Evolutionary conservation across 2,888 invertebrate genomes (phyloP).

Genomic region (Mayetiola destructor): DNA sequence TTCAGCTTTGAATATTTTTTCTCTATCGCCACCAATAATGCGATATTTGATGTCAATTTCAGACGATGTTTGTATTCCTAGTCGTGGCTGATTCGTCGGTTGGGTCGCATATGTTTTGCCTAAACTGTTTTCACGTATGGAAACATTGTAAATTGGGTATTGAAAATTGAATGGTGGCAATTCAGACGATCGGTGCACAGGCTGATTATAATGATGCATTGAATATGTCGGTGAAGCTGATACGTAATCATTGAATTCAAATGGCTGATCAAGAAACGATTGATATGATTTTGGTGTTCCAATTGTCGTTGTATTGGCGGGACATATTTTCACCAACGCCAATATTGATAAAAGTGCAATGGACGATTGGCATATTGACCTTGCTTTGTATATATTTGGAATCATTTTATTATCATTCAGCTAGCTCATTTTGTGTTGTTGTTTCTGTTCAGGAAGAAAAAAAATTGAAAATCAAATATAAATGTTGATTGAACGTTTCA

Average conservation of each 20-base stretch:
- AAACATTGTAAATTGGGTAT: slow-evolving; percentile 64
- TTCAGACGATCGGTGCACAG: not conserved
- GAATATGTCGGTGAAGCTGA: not conserved
- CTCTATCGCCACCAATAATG: slow-evolving; percentile 74
- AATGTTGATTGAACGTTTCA: not conserved
- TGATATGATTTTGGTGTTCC: not conserved
- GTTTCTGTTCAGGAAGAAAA: not conserved
- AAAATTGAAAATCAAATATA: not conserved
- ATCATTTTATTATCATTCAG: slow-evolving; percentile 13
- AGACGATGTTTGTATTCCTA: slow-evolving; percentile 55
- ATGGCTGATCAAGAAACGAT: not conserved
- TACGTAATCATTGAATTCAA: not conserved
- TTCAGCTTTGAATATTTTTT: slow-evolving; percentile 86
- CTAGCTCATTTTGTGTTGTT: slow-evolving; percentile 10
- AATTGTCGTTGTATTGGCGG: not conserved
- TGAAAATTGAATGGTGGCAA: slow-evolving; percentile 46
- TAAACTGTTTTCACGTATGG: slow-evolving; percentile 82
- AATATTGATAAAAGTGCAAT: not conserved
- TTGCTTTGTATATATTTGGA: slow-evolving; percentile 1
- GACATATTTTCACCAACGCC: not conserved
- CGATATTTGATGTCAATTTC: slow-evolving; percentile 60
- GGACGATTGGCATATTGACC: not conserved
- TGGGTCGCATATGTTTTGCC: slow-evolving; percentile 74
- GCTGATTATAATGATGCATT: not conserved
- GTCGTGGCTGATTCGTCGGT: slow-evolving; percentile 53